Evolutionary conservation across 2,797 vertebrate genomes (phyloP), one percentile per base, ranked within the genome.

Genomic region (Gallinago stenura): DNA sequence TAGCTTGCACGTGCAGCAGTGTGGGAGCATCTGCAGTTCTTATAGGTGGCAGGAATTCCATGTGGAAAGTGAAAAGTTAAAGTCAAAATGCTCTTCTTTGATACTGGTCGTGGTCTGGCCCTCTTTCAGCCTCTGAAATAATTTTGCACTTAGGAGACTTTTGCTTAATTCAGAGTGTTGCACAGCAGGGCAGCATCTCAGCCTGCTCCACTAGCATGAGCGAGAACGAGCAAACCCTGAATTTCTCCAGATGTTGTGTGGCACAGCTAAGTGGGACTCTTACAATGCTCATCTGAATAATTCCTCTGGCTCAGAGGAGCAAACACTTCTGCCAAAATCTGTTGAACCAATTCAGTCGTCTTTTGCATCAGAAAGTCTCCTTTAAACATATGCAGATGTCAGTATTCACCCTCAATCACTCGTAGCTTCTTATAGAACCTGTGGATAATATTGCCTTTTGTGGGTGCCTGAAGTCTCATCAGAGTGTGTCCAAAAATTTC

Each of bases 331-430:
- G 87, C 70, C 73, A 91, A 83, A 91, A 93, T 43, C 73, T 82
- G 7, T 58, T 66, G 76, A 93, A 79, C 51, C 39, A 82, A 30
- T 87, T 88, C 17, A 30, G 35, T 75, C 45, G 1, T 77, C 35
- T 81, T 89, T 78, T 91, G 46, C 79, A 81, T 91, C 37, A 86
- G 58, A 78, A 92, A 76, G 3, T 91, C 90, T 83, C 25, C 60
- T 81, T 90, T 84, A 79, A 96, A 37, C 65, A 37, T 45, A 56
- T 2, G 7, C 69, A 86, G 82, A 60, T 90, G 80, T 91, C 80
- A 76, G 33, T 77, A 76, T 90, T 96, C 60, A 81, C 60, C 35
- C 79, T 50, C 28, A 86, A 15, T 58, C 45, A 46, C n/a, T 56
- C 46, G 39, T 64, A 84, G 60, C 8, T 43, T 93, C 69, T 82